A percentile compares a stretch with the other conserved stretches of the same genome.
phyloP scores from a whole-genome alignment of 2,797 vertebrate genomes.

The Arrhamphus sclerolepis region DNA sequence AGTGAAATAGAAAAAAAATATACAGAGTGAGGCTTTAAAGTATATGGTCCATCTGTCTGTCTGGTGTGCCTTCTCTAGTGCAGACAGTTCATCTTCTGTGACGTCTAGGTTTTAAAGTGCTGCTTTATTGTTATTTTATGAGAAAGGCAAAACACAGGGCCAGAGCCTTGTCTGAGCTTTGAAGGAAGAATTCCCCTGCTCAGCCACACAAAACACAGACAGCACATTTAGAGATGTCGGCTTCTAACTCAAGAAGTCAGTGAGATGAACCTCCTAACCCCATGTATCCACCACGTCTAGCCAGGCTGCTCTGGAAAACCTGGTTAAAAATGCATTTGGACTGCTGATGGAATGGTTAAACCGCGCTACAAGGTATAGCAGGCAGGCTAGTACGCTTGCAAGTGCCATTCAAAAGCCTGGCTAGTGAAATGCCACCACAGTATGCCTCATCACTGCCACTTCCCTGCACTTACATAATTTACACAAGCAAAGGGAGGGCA shows the following conservation, averaged over 20 bases:
- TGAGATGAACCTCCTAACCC: constrained; percentile 68
- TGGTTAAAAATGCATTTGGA: constrained; percentile 78
- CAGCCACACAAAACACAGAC: constrained; percentile 73
- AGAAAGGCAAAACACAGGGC: constrained; percentile 56
- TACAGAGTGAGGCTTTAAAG: constrained; percentile 18
- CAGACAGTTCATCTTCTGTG: constrained; percentile 43
- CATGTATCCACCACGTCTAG: constrained; percentile 65
- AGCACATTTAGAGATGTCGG: constrained; percentile 70
- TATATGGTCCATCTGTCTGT: constrained; percentile 31
- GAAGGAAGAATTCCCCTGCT: constrained; percentile 62
- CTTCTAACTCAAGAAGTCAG: constrained; percentile 66
- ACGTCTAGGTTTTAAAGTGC: constrained; percentile 62
- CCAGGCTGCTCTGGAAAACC: constrained; percentile 63
- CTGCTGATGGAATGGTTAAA: constrained; percentile 39
- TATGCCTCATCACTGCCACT: constrained; percentile 58
- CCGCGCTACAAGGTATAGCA: constrained; percentile 17
- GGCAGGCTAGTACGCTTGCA: constrained; percentile 26
- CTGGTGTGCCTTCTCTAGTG: constrained; percentile 30
- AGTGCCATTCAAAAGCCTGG: constrained; percentile 40
- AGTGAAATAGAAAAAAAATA: constrained; percentile 25
- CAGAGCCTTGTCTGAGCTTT: constrained; percentile 43
- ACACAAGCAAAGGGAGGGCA: constrained; percentile 61
- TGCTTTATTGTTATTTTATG: constrained; percentile 73
- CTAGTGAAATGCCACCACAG: constrained; percentile 66
- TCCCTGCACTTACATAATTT: constrained; percentile 81